Conservation (phyloP, 2,113 vertebrate species). For the Lonchura striata region DNA sequence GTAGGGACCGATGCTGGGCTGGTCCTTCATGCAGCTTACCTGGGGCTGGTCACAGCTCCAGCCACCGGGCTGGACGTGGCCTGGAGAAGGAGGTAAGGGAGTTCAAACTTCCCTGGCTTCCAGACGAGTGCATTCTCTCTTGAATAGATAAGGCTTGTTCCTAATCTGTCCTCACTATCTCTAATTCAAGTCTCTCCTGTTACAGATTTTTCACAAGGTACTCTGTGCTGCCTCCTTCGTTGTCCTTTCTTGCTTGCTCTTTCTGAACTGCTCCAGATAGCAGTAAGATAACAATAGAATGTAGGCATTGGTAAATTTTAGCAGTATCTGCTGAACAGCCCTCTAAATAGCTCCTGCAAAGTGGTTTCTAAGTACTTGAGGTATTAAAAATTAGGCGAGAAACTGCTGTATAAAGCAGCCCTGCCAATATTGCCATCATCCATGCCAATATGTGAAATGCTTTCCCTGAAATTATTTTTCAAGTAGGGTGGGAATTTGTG, state of each 20-base stretch:
- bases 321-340: neutral
- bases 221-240: neutral
- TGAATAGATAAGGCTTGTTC: neutral
- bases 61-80: neutral
- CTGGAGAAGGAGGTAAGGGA: neutral
- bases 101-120: neutral
- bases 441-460: neutral
- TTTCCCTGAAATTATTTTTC: neutral
- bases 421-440: neutral
- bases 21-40: accelerated
- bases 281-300: neutral
- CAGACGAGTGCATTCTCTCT: neutral
- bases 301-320: neutral
- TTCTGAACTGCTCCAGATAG: neutral
- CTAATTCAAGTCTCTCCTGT: neutral
- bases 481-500: neutral
- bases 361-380: neutral
- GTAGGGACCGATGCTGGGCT: accelerated
- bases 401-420: neutral
- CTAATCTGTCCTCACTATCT: neutral
- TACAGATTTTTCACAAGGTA: neutral
- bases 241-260: neutral
- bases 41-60: neutral
- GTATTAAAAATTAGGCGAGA: neutral
- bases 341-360: neutral